Evolutionary conservation across 2,888 invertebrate species (phyloP).

Genomic region (Arge pagana): DNA sequence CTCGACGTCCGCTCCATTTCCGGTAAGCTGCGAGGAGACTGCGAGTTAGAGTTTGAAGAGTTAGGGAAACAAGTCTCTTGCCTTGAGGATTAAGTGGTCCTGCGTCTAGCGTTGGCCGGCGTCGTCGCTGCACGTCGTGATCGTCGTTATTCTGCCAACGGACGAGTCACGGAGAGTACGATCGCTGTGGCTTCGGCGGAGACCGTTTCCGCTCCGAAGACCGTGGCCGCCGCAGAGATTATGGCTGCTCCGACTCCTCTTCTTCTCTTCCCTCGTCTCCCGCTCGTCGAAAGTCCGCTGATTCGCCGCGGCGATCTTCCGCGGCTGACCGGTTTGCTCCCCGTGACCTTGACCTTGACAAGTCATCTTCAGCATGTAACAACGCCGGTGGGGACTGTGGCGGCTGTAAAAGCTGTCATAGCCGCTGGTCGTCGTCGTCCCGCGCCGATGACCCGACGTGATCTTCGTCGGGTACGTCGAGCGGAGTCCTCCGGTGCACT

Average conservation of each 20-base stretch:
- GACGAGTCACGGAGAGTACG: too few relatives aligned
- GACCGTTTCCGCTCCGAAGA: neutral
- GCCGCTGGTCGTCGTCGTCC: conserved; percentile 46
- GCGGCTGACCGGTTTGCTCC: neutral
- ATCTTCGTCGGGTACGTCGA: conserved; percentile 29
- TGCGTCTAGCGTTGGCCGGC: too few relatives aligned
- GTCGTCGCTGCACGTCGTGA: neutral
- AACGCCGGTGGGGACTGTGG: conserved; percentile 49
- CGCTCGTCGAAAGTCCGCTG: neutral
- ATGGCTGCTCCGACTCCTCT: neutral
- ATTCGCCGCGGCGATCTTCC: neutral
- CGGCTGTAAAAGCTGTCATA: conserved; percentile 48
- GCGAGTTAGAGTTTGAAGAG: too few relatives aligned
- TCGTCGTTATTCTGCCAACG: neutral
- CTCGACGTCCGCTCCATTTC: too few relatives aligned
- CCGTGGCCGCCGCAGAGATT: conserved; percentile 6
- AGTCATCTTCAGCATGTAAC: conserved; percentile 42
- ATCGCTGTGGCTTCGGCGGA: too few relatives aligned
- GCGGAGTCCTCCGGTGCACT: conserved; percentile 5
- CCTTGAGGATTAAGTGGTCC: too few relatives aligned
- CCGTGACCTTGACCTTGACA: conserved; percentile 8
- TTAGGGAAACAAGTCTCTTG: too few relatives aligned
- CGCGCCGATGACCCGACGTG: conserved; percentile 28
- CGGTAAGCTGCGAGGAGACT: too few relatives aligned
- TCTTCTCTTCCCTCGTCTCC: neutral